Conservation (phyloP, 2,797 vertebrate genomes). For the Hyperoplus immaculatus region DNA sequence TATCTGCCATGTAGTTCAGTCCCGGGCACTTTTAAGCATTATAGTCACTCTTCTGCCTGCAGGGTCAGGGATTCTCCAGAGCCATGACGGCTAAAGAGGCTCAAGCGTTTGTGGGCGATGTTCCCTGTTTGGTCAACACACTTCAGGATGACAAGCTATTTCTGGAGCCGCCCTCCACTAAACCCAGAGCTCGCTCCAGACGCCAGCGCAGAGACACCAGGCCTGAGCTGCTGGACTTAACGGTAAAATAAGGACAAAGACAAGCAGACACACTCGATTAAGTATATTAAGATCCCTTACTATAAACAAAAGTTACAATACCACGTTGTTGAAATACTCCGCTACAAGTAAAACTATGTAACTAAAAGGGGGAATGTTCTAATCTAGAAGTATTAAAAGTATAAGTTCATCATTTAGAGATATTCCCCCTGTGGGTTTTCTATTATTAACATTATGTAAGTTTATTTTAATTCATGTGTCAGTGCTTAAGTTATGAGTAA, state of each 20-base stretch:
- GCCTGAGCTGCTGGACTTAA: slow-evolving; percentile 92
- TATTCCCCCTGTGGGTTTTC: background rate
- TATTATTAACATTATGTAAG: slow-evolving; percentile 2
- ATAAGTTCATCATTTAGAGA: background rate
- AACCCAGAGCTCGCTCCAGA: slow-evolving; percentile 88
- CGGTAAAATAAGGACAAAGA: slow-evolving; percentile 79
- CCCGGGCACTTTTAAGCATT: slow-evolving; percentile 13
- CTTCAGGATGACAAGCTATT: slow-evolving; percentile 95
- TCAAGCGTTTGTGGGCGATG: slow-evolving; percentile 93
- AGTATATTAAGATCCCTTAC: too few relatives aligned
- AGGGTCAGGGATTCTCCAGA: slow-evolving; percentile 94
- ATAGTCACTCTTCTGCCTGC: slow-evolving; percentile 24
- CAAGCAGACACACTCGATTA: background rate
- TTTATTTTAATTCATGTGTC: background rate
- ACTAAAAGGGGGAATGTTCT: background rate
- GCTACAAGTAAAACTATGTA: background rate
- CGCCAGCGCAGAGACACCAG: slow-evolving; percentile 91
- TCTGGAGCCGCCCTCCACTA: slow-evolving; percentile 91
- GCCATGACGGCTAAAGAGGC: slow-evolving; percentile 97
- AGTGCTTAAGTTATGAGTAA: too few relatives aligned
- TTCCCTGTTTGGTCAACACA: slow-evolving; percentile 91
- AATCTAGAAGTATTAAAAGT: background rate
- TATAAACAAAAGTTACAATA: too few relatives aligned
- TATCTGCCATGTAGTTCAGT: slow-evolving; percentile 5
- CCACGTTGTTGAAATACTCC: background rate